These are phyloP conservation scores for Fistularia tabacaria DNA, from an alignment of 2,797 vertebrate genomes.

Conservation along the genomic window DNA sequence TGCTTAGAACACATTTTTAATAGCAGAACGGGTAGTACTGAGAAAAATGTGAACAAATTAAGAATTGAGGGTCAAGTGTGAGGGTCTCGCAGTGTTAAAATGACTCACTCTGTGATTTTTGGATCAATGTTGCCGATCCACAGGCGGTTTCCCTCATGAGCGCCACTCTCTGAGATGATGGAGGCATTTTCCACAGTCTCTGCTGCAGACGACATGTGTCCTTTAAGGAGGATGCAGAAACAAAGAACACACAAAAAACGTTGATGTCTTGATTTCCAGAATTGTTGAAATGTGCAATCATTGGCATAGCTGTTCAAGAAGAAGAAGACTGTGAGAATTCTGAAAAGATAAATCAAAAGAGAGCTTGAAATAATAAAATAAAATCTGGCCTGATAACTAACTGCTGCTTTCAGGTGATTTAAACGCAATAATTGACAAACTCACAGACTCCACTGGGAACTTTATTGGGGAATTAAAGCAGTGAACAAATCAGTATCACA, in stretches of 20 bases:
- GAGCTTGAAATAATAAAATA: too few species aligned
- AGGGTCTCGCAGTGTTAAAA: neutral
- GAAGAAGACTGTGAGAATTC: neutral
- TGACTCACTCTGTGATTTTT: slow-evolving; percentile 95
- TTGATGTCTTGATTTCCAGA: neutral
- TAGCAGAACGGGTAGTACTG: too few species aligned
- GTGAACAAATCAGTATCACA: too few species aligned
- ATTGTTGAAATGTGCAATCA: neutral
- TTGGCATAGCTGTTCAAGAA: neutral
- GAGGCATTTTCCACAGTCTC: slow-evolving; percentile 92
- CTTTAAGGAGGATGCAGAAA: slow-evolving; percentile 26
- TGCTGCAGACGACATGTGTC: slow-evolving; percentile 86
- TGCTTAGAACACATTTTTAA: too few species aligned
- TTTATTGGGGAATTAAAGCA: too few species aligned
- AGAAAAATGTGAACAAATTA: too few species aligned
- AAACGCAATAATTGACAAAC: too few species aligned
- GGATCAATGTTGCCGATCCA: slow-evolving; percentile 98
- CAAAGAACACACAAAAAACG: neutral
- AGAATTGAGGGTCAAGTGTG: neutral
- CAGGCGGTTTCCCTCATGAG: slow-evolving; percentile 92
- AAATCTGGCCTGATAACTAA: too few species aligned
- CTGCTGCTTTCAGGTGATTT: too few species aligned
- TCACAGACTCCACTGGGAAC: too few species aligned
- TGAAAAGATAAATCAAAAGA: neutral
- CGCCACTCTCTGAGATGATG: slow-evolving; percentile 88